These are phyloP conservation scores for Pseudorasbora parva DNA, from an alignment of 2,113 vertebrate genomes.

Conservation along the genomic window DNA sequence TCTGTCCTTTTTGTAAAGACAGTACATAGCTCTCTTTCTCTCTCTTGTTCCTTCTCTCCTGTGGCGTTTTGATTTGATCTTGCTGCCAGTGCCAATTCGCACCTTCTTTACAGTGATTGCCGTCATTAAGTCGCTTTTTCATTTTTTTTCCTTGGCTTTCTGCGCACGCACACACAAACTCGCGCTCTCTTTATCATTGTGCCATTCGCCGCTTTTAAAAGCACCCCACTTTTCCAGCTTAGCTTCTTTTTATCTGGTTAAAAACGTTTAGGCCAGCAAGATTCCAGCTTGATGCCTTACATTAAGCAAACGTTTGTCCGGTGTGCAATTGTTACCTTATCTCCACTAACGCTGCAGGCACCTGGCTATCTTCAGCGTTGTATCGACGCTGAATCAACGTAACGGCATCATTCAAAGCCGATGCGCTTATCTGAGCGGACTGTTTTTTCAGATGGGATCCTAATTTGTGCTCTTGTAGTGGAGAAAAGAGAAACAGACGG, in stretches of 20 bases:
- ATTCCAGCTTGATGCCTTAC: conserved; percentile 53
- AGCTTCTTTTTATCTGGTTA: conserved; percentile 55
- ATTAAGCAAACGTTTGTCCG: conserved; percentile 50
- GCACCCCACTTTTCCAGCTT: conserved; percentile 41
- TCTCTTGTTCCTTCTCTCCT: not conserved
- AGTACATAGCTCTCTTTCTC: not conserved
- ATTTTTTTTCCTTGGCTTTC: not conserved
- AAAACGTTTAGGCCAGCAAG: conserved; percentile 56
- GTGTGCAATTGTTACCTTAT: conserved; percentile 61
- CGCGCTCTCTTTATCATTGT: conserved; percentile 24
- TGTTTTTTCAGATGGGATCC: conserved; percentile 57
- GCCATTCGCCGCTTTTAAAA: conserved; percentile 44
- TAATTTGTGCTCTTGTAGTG: conserved; percentile 16
- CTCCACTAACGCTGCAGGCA: conserved; percentile 49
- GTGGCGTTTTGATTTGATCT: conserved; percentile 20
- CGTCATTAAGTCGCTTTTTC: conserved; percentile 50
- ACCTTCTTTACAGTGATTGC: conserved; percentile 42
- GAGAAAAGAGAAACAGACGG: conserved; percentile 9
- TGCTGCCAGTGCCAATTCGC: conserved; percentile 57
- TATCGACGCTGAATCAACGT: conserved; percentile 52
- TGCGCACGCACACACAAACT: conserved; percentile 32
- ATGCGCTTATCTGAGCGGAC: conserved; percentile 49
- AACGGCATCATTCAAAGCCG: conserved; percentile 39
- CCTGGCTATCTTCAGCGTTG: conserved; percentile 44
- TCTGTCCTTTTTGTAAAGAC: not conserved